Conservation (phyloP, 1,140 invertebrate genomes). For the Eupeodes corollae region DNA sequence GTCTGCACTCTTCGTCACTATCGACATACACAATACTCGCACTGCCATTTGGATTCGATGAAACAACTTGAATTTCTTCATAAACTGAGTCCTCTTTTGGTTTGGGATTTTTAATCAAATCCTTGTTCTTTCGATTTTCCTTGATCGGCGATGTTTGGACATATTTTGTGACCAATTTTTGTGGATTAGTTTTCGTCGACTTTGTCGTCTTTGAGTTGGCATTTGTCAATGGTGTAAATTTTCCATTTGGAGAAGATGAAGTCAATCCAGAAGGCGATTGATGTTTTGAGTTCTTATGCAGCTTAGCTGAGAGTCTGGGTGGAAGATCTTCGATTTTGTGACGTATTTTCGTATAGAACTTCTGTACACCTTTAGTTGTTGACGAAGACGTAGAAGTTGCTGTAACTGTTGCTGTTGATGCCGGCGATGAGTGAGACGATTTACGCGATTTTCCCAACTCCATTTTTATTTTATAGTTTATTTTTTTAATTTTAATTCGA, state of each 20-base stretch:
- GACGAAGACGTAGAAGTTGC: background rate
- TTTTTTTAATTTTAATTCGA: too few relatives aligned
- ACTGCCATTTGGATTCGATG: constrained; percentile 1
- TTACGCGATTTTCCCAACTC: background rate
- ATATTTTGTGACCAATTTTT: background rate
- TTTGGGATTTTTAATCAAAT: constrained; percentile 1
- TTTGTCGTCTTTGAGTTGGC: background rate
- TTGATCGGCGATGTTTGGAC: background rate
- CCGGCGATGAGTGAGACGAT: constrained; percentile 3
- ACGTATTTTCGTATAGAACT: constrained; percentile 30
- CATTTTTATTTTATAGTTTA: too few relatives aligned
- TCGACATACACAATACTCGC: constrained; percentile 27
- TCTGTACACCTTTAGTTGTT: constrained; percentile 10
- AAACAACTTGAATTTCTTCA: background rate
- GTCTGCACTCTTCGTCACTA: constrained; percentile 20
- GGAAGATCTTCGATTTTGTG: constrained; percentile 35
- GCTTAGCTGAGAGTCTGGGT: constrained; percentile 22
- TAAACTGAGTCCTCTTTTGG: background rate
- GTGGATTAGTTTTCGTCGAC: background rate
- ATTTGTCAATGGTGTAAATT: background rate
- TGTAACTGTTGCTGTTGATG: constrained; percentile 6
- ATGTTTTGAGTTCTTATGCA: background rate
- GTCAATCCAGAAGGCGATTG: background rate
- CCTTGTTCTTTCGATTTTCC: constrained; percentile 7
- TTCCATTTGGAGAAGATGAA: background rate